Evolutionary conservation across 2,797 vertebrate species (phyloP), one percentile per base, ranked within the genome.

Genomic region (Sarcoramphus papa): DNA sequence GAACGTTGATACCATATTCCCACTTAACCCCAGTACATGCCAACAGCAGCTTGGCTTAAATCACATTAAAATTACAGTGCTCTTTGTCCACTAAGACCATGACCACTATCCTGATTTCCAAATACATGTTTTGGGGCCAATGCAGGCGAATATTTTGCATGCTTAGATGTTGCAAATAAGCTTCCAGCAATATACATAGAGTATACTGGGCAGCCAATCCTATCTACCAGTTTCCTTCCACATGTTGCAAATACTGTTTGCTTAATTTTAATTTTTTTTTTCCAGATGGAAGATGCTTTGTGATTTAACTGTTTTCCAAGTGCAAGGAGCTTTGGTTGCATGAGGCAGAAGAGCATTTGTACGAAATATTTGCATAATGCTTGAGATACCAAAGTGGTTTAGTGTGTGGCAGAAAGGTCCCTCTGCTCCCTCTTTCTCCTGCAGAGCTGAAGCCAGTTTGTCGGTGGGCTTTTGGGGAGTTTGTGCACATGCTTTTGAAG

Each of bases 11-110:
- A 40, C 59, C 18, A 0, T 67, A 20, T 85, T 92, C 50, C 40
- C 56, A 13, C 31, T 93, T 94, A 50, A 65, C 59, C 72, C 21
- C 12, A 25, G 1, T 62, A n/a, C 2, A 4, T 54, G 82, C 70
- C 63, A 73, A 14, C 27, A 79, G 83, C 40, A 91, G 35, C 59
- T 84, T 93, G 87, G 25, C 50, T 84, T 86, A 65, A 72, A 37
- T 90, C 68, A 21, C 35, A 2, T 74, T 93, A 64, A 76, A 92
- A 57, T 59, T 45, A 12, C 8, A 17, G 33, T 18, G 20, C 12
- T 60, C 40, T 93, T 87, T 69, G 68, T 74, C 45, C 45, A 15
- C n/a, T 90, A 56, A 53, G 48, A 15, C 65, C 2, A 1, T 70
- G 75, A 80, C 51, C 30, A 8, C 84, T 85, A 3, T 83, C 72